Evolutionary conservation across 2,888 invertebrate species (phyloP).

Genomic region (Melipona beecheii): DNA sequence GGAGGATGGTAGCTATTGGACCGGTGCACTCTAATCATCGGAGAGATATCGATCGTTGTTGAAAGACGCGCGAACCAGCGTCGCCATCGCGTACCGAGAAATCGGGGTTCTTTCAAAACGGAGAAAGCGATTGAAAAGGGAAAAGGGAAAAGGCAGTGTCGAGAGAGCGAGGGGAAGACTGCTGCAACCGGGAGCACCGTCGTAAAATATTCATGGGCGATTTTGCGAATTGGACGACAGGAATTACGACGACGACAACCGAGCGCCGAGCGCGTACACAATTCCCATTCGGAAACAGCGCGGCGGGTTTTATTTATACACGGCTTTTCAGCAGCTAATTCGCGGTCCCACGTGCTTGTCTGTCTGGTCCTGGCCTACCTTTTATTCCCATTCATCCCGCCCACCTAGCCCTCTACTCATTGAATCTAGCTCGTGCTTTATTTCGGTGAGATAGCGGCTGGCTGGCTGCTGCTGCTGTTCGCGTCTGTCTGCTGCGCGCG

Average conservation of each 20-base stretch:
- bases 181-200: constrained; percentile 16
- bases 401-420: constrained; percentile 42
- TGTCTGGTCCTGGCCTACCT: constrained; percentile 29
- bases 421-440: constrained; percentile 65
- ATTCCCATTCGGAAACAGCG: constrained; percentile 35
- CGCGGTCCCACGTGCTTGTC: constrained; percentile 51
- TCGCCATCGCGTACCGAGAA: not conserved
- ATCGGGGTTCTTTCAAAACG: too few species aligned
- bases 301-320: constrained; percentile 69
- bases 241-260: constrained; percentile 17
- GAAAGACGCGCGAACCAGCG: not conserved
- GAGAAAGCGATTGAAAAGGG: too few species aligned
- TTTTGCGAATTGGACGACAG: constrained; percentile 53
- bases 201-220: constrained; percentile 63
- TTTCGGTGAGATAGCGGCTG: constrained; percentile 53
- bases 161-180: not conserved
- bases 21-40: constrained; percentile 13
- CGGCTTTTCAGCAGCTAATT: constrained; percentile 71
- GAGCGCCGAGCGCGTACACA: constrained; percentile 21
- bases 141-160: not conserved
- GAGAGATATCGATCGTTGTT: not conserved
- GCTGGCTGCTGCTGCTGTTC: constrained; percentile 30
- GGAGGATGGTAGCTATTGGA: not conserved
- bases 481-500: constrained; percentile 6
- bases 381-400: constrained; percentile 43